These are phyloP conservation scores for Pardalotus punctatus DNA, from an alignment of 2,113 vertebrate species.

Conservation along the genomic window DNA sequence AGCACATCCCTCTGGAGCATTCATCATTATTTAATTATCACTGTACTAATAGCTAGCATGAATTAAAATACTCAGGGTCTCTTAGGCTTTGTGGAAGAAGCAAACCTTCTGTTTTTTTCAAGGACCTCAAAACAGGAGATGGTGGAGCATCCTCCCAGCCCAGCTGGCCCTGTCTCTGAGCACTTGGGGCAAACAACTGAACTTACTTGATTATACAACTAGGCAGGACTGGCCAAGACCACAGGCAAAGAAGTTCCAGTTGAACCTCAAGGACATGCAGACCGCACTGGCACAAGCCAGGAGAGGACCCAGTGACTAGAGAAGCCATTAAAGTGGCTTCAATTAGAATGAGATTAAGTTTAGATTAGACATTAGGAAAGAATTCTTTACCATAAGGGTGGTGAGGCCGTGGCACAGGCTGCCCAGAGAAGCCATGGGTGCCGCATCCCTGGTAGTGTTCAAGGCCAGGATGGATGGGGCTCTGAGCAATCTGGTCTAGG, in stretches of 20 bases:
- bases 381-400: neutral
- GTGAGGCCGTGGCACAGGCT: neutral
- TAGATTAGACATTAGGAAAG: neutral
- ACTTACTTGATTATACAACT: neutral
- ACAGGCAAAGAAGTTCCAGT: neutral
- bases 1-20: neutral
- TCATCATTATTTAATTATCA: slow-evolving; percentile 26
- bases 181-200: neutral
- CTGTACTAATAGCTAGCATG: neutral
- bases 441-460: neutral
- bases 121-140: neutral
- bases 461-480: neutral
- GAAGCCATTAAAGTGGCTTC: neutral
- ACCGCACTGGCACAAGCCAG: neutral
- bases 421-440: neutral
- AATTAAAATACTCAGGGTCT: slow-evolving; percentile 2
- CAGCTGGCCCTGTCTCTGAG: neutral
- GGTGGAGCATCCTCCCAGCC: neutral
- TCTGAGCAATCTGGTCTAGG: neutral
- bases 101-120: neutral
- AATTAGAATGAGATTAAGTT: neutral
- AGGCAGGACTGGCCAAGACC: neutral
- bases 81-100: neutral
- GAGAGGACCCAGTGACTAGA: neutral
- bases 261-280: neutral